Evolutionary conservation across 2,113 vertebrate species (phyloP), one percentile per base, ranked within the genome.

Genomic region (Polyodon spathula): DNA sequence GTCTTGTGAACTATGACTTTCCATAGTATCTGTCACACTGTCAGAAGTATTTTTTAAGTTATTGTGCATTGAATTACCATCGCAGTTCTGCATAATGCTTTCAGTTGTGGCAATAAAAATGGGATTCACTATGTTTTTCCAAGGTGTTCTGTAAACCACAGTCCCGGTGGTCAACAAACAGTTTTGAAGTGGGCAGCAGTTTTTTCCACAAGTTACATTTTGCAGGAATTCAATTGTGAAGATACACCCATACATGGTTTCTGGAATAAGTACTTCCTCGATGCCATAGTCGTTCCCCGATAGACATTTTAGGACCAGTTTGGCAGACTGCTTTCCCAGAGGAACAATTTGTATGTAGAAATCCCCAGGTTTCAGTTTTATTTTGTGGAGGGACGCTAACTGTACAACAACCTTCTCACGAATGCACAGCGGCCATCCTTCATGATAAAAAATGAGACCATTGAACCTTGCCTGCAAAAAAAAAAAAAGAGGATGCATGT

Each of bases 351-450:
- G 89, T 6, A 92, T 73, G 66, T 89, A 90, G 74, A 93, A 91
- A 75, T 93, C 89, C 38, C 87, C 86, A 39, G 83, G 83, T 68
- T 83, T 81, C 60, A 90, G 78, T 58, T 79, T 73, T 6, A 89
- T 88, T 72, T 85, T 87, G 61, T 84, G 85, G 64, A 91, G 77
- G 5, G 87, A 84, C 0, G 84, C 78, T 2, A 91, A 77, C 74
- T 90, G 87, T 61, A 92, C 73, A 57, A 90, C 72, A 3, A 91
- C 79, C 66, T 92, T 89, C 63, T 89, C 87, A 6, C 85, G 80
- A 64, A 89, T 72, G 70, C 89, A 90, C 64, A 91, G 75, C 0
- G 88, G 90, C 90, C 89, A 91, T 8, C 88, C 87, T 70, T 89
- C 86, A 53, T 90, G 86, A 57, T 83, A 82, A 73, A 90, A 83